phyloP scores from a whole-genome alignment of 2,113 vertebrate genomes.

The Mesitornis unicolor region DNA sequence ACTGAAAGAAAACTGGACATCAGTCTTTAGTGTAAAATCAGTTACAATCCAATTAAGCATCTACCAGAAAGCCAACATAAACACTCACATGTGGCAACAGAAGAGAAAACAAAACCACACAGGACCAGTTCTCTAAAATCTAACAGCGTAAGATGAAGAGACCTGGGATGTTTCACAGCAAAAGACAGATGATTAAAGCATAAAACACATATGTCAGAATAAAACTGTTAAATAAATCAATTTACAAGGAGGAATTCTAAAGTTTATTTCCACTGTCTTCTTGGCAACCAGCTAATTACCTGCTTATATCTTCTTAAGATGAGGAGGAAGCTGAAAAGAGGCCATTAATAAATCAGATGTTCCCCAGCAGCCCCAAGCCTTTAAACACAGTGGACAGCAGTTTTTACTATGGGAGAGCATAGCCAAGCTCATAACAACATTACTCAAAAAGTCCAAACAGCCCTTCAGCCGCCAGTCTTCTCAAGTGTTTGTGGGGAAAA shows the following conservation, averaged over 20 bases:
- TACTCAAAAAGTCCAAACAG: conserved; percentile 58
- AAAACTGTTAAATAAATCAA: conserved; percentile 59
- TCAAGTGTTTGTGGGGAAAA: conserved; percentile 47
- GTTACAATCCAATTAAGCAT: conserved; percentile 28
- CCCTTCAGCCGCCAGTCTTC: conserved; percentile 43
- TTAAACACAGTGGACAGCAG: conserved; percentile 47
- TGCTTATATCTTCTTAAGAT: conserved; percentile 66
- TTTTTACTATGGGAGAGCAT: conserved; percentile 22
- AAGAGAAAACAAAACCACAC: neutral
- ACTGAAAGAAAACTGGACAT: neutral
- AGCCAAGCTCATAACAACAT: conserved; percentile 59
- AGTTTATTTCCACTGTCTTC: conserved; percentile 54
- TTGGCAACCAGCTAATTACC: conserved; percentile 61
- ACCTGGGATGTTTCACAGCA: conserved; percentile 8
- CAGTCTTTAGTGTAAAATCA: conserved; percentile 47
- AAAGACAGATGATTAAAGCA: conserved; percentile 50
- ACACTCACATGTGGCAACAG: neutral
- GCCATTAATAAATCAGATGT: conserved; percentile 52
- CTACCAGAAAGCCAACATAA: conserved; percentile 27
- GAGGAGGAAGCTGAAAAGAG: conserved; percentile 58
- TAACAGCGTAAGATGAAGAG: neutral
- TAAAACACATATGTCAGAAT: conserved; percentile 42
- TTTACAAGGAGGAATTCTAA: conserved; percentile 50
- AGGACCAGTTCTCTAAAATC: neutral
- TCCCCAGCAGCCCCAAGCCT: conserved; percentile 34